A percentile compares a stretch with the other conserved stretches of the same genome.
Evolutionary conservation across 2,888 invertebrate genomes (phyloP).

Genomic region (Onthophagus sagittarius): DNA sequence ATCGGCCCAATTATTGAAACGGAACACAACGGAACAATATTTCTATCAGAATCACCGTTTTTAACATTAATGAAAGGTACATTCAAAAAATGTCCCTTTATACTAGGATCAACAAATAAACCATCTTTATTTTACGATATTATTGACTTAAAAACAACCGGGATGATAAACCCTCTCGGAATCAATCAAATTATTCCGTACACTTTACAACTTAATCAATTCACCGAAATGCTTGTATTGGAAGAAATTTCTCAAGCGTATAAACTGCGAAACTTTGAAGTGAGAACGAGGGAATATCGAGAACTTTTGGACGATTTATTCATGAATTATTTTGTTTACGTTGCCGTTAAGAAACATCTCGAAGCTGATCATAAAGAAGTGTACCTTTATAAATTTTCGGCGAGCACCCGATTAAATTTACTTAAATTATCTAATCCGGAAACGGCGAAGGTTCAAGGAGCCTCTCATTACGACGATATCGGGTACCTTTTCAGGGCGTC

Average conservation of each 20-base stretch:
- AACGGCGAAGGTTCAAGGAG: conserved; percentile 14
- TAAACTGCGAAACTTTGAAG: background rate
- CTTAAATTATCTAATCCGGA: conserved; percentile 13
- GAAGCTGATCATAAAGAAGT: conserved; percentile 14
- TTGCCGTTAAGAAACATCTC: background rate
- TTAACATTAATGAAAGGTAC: background rate
- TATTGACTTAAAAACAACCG: background rate
- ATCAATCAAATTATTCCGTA: no score
- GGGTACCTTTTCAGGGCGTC: conserved; percentile 21
- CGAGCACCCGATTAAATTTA: conserved; percentile 17
- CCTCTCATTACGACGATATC: conserved; percentile 18
- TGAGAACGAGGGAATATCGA: background rate
- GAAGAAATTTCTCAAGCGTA: conserved; percentile 13
- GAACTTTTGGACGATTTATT: background rate
- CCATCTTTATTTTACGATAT: background rate
- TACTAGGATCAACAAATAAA: background rate
- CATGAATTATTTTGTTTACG: conserved; percentile 6
- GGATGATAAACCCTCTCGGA: no score
- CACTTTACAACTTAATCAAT: no score
- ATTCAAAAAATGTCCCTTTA: background rate
- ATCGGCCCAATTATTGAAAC: background rate
- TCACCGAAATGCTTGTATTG: background rate
- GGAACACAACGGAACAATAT: background rate
- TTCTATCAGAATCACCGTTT: background rate
- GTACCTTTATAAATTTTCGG: conserved; percentile 19